Evolutionary conservation across 2,888 invertebrate genomes (phyloP).

Genomic region (Eugnorisma glareosa): DNA sequence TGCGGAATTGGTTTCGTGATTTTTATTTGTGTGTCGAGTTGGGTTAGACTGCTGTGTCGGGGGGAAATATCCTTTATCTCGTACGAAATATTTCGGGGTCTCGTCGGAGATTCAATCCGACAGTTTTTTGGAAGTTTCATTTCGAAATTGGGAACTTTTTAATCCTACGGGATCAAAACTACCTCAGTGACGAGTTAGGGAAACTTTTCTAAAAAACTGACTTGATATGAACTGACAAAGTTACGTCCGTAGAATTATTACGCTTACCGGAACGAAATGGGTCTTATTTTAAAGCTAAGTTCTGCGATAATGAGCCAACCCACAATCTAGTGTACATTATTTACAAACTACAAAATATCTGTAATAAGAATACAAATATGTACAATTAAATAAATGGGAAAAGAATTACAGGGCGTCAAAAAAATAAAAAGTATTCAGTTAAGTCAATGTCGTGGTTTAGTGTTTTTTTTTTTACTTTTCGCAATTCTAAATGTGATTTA

Average conservation of each 20-base stretch:
- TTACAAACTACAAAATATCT: not conserved
- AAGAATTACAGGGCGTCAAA: not conserved
- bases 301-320: not conserved
- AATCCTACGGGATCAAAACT: not conserved
- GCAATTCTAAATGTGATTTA: not conserved
- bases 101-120: constrained; percentile 12
- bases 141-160: not conserved
- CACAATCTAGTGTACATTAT: not conserved
- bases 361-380: too few relatives aligned
- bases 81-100: not conserved
- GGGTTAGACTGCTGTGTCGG: not conserved
- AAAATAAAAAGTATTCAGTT: not conserved
- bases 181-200: not conserved
- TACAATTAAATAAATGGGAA: too few relatives aligned
- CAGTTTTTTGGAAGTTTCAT: not conserved
- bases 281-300: not conserved
- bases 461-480: too few relatives aligned
- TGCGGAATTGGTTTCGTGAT: constrained; percentile 37
- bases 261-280: not conserved
- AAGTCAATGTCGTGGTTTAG: too few relatives aligned
- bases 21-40: constrained; percentile 35
- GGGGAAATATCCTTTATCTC: constrained; percentile 3
- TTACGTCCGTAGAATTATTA: not conserved
- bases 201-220: not conserved
- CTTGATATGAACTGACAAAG: not conserved